phyloP scores from a whole-genome alignment of 2,888 invertebrate species.

The Leucophenga montana region DNA sequence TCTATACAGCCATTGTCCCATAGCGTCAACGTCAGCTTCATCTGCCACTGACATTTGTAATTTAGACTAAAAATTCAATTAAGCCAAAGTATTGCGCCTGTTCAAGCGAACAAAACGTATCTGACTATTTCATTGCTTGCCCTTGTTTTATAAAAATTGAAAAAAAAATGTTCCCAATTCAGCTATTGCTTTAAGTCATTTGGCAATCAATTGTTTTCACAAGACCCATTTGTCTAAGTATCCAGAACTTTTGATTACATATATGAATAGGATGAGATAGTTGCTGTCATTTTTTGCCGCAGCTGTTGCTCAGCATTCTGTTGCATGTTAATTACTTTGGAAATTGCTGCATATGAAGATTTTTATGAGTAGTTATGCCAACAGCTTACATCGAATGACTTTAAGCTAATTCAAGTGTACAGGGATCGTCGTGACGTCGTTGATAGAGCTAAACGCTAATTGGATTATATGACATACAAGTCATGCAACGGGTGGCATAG shows the following conservation, averaged over 20 bases:
- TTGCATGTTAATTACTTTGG: conserved; percentile 59
- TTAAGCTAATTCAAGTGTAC: conserved; percentile 22
- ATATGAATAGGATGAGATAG: conserved; percentile 42
- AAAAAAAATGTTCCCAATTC: background rate
- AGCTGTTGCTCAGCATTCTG: conserved; percentile 38
- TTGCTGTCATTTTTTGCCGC: background rate
- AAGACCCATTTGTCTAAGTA: background rate
- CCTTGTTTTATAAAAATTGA: background rate
- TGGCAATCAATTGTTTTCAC: too few relatives aligned
- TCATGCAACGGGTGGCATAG: too few relatives aligned
- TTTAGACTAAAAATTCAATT: conserved; percentile 51
- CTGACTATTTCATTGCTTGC: background rate
- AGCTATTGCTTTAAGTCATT: too few relatives aligned
- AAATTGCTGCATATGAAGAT: conserved; percentile 53
- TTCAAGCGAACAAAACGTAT: background rate
- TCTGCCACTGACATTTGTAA: conserved; percentile 25
- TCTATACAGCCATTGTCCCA: background rate
- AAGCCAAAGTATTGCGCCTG: conserved; percentile 38
- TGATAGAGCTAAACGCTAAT: conserved; percentile 2
- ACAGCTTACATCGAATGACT: background rate
- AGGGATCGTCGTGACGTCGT: too few relatives aligned
- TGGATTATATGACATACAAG: conserved; percentile 12
- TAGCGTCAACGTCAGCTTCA: background rate
- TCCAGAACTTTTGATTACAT: conserved; percentile 50
- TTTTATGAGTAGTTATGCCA: conserved; percentile 29